A percentile compares a stretch with the other conserved stretches of the same genome.
phyloP scores from a whole-genome alignment of 2,888 invertebrate genomes.

The Trachelus tabidus region DNA sequence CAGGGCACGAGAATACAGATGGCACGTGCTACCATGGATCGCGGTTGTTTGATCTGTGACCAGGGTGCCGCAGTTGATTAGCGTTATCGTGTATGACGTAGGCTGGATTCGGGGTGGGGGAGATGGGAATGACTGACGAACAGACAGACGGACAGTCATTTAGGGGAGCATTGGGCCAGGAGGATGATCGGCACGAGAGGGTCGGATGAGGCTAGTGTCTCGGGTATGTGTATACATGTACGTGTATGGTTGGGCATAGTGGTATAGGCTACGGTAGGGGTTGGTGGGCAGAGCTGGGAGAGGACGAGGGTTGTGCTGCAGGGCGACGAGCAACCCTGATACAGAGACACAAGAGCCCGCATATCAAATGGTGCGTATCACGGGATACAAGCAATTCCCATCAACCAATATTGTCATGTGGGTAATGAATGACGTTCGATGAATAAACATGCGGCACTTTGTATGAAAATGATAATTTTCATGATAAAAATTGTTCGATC shows the following conservation, averaged over 20 bases:
- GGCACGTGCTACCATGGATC: not conserved
- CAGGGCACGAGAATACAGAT: not conserved
- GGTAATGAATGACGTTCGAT: slow-evolving; percentile 63
- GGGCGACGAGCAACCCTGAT: slow-evolving; percentile 12
- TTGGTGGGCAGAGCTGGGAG: slow-evolving; percentile 6
- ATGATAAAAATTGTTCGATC: slow-evolving; percentile 18
- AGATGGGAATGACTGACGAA: not conserved
- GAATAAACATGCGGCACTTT: slow-evolving; percentile 60
- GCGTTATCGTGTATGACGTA: slow-evolving; percentile 23
- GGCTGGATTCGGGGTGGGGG: not conserved
- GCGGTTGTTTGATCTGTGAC: not conserved
- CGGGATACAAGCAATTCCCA: slow-evolving; percentile 63
- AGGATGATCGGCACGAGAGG: slow-evolving; percentile 6
- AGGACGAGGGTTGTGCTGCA: slow-evolving; percentile 8
- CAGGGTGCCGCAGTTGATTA: slow-evolving; percentile 20
- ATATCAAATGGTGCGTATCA: slow-evolving; percentile 64
- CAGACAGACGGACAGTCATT: slow-evolving; percentile 9
- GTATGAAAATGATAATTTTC: slow-evolving; percentile 47
- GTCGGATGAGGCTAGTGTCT: not conserved
- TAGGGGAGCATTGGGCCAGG: slow-evolving; percentile 13
- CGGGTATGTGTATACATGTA: slow-evolving; percentile 1
- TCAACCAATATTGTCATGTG: slow-evolving; percentile 65
- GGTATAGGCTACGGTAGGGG: not conserved
- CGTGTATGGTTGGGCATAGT: no score
- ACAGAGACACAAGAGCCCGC: slow-evolving; percentile 48